Conservation (phyloP, 2,113 vertebrate species). For the Tragelaphus buxtoni region DNA sequence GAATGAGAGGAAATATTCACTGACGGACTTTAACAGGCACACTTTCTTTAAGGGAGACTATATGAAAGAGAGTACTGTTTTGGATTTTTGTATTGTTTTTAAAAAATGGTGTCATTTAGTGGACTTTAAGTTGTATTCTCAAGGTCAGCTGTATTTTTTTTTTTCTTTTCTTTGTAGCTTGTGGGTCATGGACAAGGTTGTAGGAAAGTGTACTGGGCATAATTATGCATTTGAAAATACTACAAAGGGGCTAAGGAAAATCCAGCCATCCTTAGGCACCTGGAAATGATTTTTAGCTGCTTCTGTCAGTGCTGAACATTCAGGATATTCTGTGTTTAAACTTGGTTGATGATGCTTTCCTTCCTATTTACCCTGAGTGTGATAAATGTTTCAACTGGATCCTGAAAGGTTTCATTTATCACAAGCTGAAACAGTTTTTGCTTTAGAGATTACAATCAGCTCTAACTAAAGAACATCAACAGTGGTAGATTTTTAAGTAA, state of each 20-base stretch:
- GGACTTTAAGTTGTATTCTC: conserved; percentile 23
- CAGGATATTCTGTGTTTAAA: conserved; percentile 38
- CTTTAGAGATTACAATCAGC: conserved; percentile 42
- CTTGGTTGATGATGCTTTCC: conserved; percentile 28
- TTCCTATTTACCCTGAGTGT: conserved; percentile 42
- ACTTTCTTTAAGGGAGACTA: conserved; percentile 36
- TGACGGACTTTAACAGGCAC: conserved; percentile 40
- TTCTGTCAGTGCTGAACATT: conserved; percentile 1
- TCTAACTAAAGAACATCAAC: conserved; percentile 37
- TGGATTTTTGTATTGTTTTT: conserved; percentile 21
- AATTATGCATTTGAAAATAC: conserved; percentile 27
- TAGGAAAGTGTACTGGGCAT: conserved; percentile 19
- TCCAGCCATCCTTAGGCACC: neutral
- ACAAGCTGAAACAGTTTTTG: conserved; percentile 49
- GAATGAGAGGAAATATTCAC: conserved; percentile 36
- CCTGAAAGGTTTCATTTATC: conserved; percentile 40
- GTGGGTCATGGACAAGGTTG: neutral
- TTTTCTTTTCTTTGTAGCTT: conserved; percentile 3
- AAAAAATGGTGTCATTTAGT: conserved; percentile 27
- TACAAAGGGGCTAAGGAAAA: neutral
- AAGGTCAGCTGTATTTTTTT: neutral
- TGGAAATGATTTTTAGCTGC: neutral
- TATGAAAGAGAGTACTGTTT: conserved; percentile 11
- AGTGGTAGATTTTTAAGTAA: conserved; percentile 43
- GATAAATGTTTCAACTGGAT: conserved; percentile 45